phyloP scores from a whole-genome alignment of 2,888 invertebrate species.

The Pseudococcus longispinus region DNA sequence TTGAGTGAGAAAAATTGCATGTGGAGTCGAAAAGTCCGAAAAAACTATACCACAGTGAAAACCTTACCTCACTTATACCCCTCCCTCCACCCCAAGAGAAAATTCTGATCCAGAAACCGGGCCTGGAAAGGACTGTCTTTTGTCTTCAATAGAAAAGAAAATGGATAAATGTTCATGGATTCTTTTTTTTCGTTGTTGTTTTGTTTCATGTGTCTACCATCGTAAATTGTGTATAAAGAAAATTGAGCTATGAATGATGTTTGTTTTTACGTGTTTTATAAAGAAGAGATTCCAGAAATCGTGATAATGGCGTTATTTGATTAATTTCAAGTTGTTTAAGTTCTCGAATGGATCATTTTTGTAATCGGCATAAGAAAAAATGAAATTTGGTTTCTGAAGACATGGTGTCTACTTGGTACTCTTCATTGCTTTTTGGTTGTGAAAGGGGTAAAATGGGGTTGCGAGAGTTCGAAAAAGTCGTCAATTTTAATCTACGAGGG shows the following conservation, averaged over 20 bases:
- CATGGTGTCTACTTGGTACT: not conserved
- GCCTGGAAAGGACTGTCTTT: too few relatives aligned
- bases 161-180: not conserved
- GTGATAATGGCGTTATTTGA: not conserved
- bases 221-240: not conserved
- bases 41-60: too few relatives aligned
- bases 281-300: not conserved
- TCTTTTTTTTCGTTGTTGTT: slow-evolving; percentile 9
- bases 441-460: not conserved
- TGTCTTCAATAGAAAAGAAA: not conserved
- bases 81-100: too few relatives aligned
- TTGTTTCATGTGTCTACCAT: slow-evolving; percentile 2
- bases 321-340: not conserved
- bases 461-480: too few relatives aligned
- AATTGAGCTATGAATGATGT: not conserved
- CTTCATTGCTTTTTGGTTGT: too few relatives aligned
- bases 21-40: too few relatives aligned
- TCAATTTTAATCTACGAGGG: too few relatives aligned
- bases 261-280: not conserved
- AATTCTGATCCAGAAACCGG: too few relatives aligned
- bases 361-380: not conserved
- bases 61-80: too few relatives aligned
- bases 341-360: not conserved
- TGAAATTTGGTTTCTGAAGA: not conserved
- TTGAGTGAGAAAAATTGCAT: too few relatives aligned